These are phyloP conservation scores for Chionoecetes opilio DNA, from an alignment of 1,140 invertebrate species.

Conservation along the genomic window DNA sequence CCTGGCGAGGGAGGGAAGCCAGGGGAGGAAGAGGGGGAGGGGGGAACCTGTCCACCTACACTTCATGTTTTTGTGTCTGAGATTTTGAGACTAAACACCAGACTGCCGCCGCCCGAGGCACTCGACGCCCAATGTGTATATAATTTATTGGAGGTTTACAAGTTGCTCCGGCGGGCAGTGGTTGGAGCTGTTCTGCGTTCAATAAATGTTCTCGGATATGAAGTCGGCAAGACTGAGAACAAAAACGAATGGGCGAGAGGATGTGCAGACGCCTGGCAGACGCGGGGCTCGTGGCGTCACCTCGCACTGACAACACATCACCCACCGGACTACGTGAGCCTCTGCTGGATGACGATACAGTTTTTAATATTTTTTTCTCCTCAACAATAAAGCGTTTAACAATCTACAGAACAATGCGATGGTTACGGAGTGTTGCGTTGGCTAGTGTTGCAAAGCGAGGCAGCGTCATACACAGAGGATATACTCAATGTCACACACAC, in stretches of 20 bases:
- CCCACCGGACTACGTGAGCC: background rate
- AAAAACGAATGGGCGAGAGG: background rate
- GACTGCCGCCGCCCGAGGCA: background rate
- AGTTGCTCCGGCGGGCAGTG: background rate
- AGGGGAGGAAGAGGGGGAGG: background rate
- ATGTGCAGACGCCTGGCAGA: background rate
- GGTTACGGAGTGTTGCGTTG: background rate
- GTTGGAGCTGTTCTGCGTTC: background rate
- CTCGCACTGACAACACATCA: background rate
- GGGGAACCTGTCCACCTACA: slow-evolving; percentile 15
- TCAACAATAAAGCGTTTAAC: background rate
- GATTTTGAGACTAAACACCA: background rate
- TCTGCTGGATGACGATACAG: background rate
- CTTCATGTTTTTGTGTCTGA: slow-evolving; percentile 16
- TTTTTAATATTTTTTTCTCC: too few species aligned
- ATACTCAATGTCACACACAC: too few species aligned
- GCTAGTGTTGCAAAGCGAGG: background rate
- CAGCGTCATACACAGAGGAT: background rate
- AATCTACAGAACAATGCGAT: background rate
- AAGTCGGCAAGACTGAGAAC: background rate
- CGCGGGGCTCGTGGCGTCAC: background rate
- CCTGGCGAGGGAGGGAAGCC: background rate
- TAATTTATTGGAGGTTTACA: background rate
- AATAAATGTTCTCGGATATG: background rate
- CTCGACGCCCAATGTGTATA: background rate